Evolutionary conservation across 2,797 vertebrate species (phyloP).

Genomic region (Morus bassanus): DNA sequence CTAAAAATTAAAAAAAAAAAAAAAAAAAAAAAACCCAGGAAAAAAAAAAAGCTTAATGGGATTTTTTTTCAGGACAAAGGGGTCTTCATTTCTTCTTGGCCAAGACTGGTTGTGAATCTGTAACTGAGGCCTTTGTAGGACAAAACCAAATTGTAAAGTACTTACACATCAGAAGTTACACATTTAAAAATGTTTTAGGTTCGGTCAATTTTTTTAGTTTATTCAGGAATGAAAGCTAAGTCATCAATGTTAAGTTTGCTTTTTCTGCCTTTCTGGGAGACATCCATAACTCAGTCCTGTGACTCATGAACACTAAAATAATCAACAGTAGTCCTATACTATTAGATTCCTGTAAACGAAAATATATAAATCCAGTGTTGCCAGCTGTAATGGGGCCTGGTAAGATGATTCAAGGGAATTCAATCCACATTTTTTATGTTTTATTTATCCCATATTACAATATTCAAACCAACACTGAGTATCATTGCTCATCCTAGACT

Average conservation of each 20-base stretch:
- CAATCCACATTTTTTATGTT: slow-evolving; percentile 63
- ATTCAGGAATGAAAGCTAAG: not conserved
- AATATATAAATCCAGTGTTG: not conserved
- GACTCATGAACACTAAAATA: not conserved
- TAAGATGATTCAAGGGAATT: slow-evolving; percentile 57
- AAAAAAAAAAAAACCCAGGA: not conserved
- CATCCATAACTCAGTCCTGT: not conserved
- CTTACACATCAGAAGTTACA: not conserved
- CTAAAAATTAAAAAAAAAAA: not conserved
- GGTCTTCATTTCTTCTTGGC: not conserved
- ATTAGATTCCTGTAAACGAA: slow-evolving; percentile 19
- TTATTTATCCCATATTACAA: slow-evolving; percentile 59
- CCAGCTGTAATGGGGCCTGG: not conserved
- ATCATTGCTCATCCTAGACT: slow-evolving; percentile 47
- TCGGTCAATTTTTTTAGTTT: not conserved
- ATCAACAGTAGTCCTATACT: not conserved
- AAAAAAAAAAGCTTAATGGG: not conserved
- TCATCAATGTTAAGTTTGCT: not conserved
- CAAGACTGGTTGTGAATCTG: not conserved
- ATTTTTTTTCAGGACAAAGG: not conserved
- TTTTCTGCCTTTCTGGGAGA: not conserved
- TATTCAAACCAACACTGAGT: slow-evolving; percentile 50
- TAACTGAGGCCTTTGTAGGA: not conserved
- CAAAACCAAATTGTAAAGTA: not conserved
- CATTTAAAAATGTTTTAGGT: not conserved